A percentile compares a stretch with the other conserved stretches of the same genome.
Evolutionary conservation across 2,888 invertebrate species (phyloP).

Genomic region (Epirrhoe alternata): DNA sequence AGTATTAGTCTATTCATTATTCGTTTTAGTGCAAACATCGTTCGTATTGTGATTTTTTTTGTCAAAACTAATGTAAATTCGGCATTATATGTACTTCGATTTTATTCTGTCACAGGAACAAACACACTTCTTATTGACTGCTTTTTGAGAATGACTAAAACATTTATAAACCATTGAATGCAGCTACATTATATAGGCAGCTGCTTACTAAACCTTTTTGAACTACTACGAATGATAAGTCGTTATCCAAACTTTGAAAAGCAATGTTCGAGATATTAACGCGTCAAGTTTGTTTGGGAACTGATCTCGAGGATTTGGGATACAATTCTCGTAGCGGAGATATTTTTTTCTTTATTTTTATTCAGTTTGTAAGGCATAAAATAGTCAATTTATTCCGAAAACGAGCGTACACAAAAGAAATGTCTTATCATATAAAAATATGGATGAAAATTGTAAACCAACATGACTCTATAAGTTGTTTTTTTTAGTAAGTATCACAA

Average conservation of each 20-base stretch:
- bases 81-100: neutral
- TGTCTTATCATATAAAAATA: too few species aligned
- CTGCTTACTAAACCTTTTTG: neutral
- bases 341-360: slow-evolving; percentile 16
- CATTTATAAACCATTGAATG: neutral
- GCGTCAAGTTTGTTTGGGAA: slow-evolving; percentile 28
- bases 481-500: neutral
- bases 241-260: slow-evolving; percentile 19
- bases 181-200: too few species aligned
- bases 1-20: neutral
- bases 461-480: neutral
- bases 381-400: slow-evolving; percentile 3
- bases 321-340: slow-evolving; percentile 7
- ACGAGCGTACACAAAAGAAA: neutral
- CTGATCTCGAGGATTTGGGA: slow-evolving; percentile 19
- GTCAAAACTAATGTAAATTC: neutral
- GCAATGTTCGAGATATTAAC: slow-evolving; percentile 17
- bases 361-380: slow-evolving; percentile 5
- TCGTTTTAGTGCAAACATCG: neutral
- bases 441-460: neutral
- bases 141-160: neutral
- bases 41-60: neutral
- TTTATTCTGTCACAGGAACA: neutral
- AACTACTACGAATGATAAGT: slow-evolving; percentile 9
- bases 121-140: neutral